A percentile compares a stretch with the other conserved stretches of the same genome.
Conservation (phyloP, 2,888 invertebrate species). For the Monochamus alternatus region DNA sequence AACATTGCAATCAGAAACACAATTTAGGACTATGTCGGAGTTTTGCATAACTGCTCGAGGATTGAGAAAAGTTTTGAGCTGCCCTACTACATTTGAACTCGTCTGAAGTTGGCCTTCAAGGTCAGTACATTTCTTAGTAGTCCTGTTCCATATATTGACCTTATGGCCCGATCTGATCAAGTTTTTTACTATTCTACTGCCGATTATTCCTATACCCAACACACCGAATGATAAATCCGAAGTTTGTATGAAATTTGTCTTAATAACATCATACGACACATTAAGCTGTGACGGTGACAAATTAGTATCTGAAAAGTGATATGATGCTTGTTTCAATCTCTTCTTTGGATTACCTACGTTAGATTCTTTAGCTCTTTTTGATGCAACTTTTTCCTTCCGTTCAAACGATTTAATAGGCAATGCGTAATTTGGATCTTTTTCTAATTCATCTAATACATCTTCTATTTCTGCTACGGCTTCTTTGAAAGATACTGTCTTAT, state of each 20-base stretch:
- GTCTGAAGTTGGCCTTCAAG: conserved; percentile 45
- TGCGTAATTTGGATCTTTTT: conserved; percentile 41
- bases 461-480: conserved; percentile 49
- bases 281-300: conserved; percentile 3
- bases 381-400: conserved; percentile 20
- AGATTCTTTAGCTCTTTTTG: conserved; percentile 25
- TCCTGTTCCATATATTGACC: conserved; percentile 95
- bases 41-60: conserved; percentile 93
- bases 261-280: conserved; percentile 2
- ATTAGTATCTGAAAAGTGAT: background rate
- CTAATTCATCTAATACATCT: conserved; percentile 20
- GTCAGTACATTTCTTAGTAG: conserved; percentile 64
- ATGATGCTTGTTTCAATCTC: conserved; percentile 3
- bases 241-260: conserved; percentile 16
- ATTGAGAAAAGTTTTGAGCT: conserved; percentile 83
- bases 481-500: conserved; percentile 37
- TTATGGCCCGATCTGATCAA: conserved; percentile 94
- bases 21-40: conserved; percentile 95
- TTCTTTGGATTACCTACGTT: conserved; percentile 2
- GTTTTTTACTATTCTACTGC: conserved; percentile 95
- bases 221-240: conserved; percentile 30
- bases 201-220: conserved; percentile 92
- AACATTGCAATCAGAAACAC: conserved; percentile 93
- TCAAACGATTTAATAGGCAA: conserved; percentile 22
- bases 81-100: conserved; percentile 37